Conservation (phyloP, 2,113 vertebrate genomes). For the Kryptolebias marmoratus region DNA sequence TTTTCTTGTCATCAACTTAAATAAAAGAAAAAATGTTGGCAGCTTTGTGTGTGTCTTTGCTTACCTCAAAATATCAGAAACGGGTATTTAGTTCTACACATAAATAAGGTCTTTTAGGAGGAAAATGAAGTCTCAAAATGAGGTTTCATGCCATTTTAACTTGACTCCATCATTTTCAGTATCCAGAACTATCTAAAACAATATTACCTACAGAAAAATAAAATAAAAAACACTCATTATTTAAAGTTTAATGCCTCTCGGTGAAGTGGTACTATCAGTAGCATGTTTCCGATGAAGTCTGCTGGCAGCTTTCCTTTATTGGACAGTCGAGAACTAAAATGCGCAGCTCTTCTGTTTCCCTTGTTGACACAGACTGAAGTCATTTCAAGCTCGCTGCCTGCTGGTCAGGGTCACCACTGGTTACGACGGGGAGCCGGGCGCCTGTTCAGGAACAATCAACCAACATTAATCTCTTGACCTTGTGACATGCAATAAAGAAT, state of each 20-base stretch:
- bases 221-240: not conserved
- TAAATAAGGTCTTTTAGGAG: too few relatives aligned
- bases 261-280: not conserved
- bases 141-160: not conserved
- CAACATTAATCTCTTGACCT: conserved; percentile 55
- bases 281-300: not conserved
- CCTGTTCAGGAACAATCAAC: conserved; percentile 80
- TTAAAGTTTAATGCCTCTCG: not conserved
- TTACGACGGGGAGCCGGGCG: conserved; percentile 79
- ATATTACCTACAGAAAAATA: not conserved
- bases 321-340: not conserved
- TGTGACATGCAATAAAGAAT: conserved; percentile 2
- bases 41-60: too few relatives aligned
- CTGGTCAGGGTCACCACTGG: conserved; percentile 71
- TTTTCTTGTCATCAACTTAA: not conserved
- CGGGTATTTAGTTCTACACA: too few relatives aligned
- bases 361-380: conserved; percentile 21
- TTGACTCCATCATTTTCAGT: not conserved
- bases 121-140: not conserved
- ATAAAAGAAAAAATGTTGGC: not conserved
- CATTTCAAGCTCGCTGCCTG: conserved; percentile 12
- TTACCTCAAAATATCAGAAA: too few relatives aligned
- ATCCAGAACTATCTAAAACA: not conserved
- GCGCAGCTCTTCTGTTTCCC: conserved; percentile 15
- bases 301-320: not conserved